Evolutionary conservation across 64 coral and sea anemone species (phyloP).

Genomic region (Dendronephthya gigantea): DNA sequence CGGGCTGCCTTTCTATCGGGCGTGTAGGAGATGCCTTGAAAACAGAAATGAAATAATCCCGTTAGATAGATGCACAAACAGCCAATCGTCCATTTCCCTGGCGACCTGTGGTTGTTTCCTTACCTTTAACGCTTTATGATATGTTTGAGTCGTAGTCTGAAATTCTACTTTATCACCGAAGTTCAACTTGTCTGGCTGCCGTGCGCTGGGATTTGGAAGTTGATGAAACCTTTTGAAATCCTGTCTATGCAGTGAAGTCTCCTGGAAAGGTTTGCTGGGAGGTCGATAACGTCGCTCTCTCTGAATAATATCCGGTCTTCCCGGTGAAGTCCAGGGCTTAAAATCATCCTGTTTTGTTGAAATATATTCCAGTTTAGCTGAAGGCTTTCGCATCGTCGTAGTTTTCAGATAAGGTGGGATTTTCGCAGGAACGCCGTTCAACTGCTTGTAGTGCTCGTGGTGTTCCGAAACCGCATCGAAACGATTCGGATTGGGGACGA

Average conservation of each 20-base stretch:
- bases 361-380: conserved; percentile 68
- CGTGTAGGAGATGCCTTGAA: not conserved
- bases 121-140: not conserved
- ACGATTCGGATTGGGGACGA: conserved; percentile 71
- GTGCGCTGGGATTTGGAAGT: conserved; percentile 61
- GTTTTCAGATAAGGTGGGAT: conserved; percentile 70
- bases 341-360: conserved; percentile 74
- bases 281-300: conserved; percentile 56
- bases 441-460: conserved; percentile 54
- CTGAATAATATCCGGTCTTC: conserved; percentile 14
- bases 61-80: not conserved
- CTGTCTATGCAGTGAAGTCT: conserved; percentile 80
- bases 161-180: not conserved
- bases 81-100: too few relatives aligned
- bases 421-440: conserved; percentile 46
- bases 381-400: conserved; percentile 71
- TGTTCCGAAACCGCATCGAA: conserved; percentile 90
- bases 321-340: conserved; percentile 44
- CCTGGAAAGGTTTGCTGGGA: conserved; percentile 59
- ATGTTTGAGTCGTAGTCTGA: not conserved
- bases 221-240: conserved; percentile 76
- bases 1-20: not conserved
- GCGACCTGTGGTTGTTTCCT: too few relatives aligned
- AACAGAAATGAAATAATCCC: not conserved
- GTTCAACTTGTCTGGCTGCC: conserved; percentile 77